A percentile compares a stretch with the other conserved stretches of the same genome.
These are phyloP conservation scores for Mormyrus proboscirostris DNA, from an alignment of 2,797 vertebrate genomes.

Conservation along the genomic window DNA sequence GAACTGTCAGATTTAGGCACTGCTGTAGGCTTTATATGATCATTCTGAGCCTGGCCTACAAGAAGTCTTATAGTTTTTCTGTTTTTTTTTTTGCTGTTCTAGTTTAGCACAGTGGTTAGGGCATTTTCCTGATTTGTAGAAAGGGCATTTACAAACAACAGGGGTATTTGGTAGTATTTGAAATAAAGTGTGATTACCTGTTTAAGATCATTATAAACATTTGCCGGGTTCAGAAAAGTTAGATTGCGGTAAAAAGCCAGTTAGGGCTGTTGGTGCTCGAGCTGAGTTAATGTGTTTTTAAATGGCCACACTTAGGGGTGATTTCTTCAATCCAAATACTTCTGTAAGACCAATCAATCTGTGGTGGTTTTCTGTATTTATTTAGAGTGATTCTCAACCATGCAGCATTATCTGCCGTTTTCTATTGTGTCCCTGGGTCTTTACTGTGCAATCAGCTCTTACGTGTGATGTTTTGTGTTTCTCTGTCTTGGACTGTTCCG, in stretches of 20 bases:
- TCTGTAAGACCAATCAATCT: background rate
- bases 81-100: background rate
- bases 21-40: background rate
- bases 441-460: background rate
- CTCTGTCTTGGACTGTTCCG: background rate
- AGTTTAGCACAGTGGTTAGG: background rate
- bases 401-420: constrained; percentile 11
- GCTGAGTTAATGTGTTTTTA: constrained; percentile 13
- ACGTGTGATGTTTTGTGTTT: constrained; percentile 15
- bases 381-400: background rate
- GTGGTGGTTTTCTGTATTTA: background rate
- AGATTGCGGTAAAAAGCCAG: background rate
- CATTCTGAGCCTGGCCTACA: background rate
- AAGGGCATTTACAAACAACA: background rate
- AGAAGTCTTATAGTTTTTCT: background rate
- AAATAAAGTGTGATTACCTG: constrained; percentile 15
- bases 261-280: constrained; percentile 4
- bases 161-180: background rate
- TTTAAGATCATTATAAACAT: constrained; percentile 15
- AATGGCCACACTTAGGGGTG: background rate
- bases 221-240: background rate
- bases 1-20: background rate
- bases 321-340: constrained; percentile 4
- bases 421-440: background rate
- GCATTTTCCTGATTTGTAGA: constrained; percentile 7